These are phyloP conservation scores for Temnothorax nylanderi DNA, from an alignment of 1,140 invertebrate genomes.

Conservation along the genomic window DNA sequence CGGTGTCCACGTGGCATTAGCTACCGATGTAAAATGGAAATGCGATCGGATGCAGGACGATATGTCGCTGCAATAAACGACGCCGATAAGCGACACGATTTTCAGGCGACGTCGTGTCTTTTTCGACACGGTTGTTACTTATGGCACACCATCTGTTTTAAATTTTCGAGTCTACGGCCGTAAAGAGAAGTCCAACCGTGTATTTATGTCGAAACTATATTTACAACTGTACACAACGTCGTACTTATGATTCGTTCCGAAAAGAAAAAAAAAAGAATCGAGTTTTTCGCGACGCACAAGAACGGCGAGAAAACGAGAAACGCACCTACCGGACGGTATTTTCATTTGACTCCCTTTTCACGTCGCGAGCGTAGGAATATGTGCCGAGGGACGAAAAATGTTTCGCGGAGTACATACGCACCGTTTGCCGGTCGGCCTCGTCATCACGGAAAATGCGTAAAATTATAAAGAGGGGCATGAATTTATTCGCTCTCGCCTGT, in stretches of 20 bases:
- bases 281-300: not conserved
- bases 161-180: constrained; percentile 19
- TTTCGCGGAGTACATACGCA: not conserved
- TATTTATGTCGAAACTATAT: not conserved
- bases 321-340: not conserved
- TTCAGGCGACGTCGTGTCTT: constrained; percentile 14
- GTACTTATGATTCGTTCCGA: constrained; percentile 21
- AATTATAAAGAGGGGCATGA: constrained; percentile 36
- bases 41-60: constrained; percentile 31
- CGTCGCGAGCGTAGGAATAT: not conserved
- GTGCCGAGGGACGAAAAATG: not conserved
- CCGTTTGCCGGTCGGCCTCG: not conserved
- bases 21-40: constrained; percentile 60
- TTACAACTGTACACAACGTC: constrained; percentile 17
- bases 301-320: not conserved
- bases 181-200: not conserved
- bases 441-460: not conserved
- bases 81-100: constrained; percentile 53
- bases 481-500: constrained; percentile 28
- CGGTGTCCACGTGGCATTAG: constrained; percentile 26
- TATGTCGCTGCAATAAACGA: constrained; percentile 31
- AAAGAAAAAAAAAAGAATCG: not conserved
- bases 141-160: constrained; percentile 21
- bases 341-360: constrained; percentile 12
- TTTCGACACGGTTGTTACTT: constrained; percentile 14